Percentiles rank a stretch among this genome's conserved stretches.
Evolutionary conservation across 2,888 invertebrate species (phyloP).

Genomic region (Drosophila cognata): DNA sequence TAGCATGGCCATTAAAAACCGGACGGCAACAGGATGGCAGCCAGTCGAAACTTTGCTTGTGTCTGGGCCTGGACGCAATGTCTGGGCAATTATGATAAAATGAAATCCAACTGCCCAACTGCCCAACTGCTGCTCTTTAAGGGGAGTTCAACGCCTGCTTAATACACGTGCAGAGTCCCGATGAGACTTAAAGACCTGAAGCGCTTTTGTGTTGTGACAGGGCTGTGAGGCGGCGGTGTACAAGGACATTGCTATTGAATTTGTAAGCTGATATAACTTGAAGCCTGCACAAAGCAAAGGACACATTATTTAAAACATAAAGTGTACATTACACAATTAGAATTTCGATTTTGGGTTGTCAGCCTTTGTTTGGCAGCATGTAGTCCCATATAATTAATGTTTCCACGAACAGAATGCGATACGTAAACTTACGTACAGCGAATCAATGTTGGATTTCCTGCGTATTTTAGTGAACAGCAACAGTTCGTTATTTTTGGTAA

Average conservation of each 20-base stretch:
- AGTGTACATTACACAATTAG: slow-evolving; percentile 53
- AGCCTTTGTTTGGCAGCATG: not conserved
- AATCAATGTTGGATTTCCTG: not conserved
- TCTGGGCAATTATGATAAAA: slow-evolving; percentile 46
- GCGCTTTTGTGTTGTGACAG: not conserved
- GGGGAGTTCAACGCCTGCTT: slow-evolving; percentile 53
- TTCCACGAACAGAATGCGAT: slow-evolving; percentile 12
- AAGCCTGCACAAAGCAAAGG: slow-evolving; percentile 22
- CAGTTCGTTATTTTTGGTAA: not conserved
- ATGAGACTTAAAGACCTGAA: slow-evolving; percentile 19
- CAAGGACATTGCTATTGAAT: slow-evolving; percentile 11
- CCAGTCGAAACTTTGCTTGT: slow-evolving; percentile 20
- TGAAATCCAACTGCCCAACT: slow-evolving; percentile 17
- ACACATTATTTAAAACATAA: slow-evolving; percentile 31
- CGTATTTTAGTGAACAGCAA: too few relatives aligned
- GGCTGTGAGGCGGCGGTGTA: not conserved
- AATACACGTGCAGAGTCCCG: slow-evolving; percentile 50
- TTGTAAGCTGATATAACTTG: slow-evolving; percentile 45
- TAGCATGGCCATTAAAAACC: slow-evolving; percentile 33
- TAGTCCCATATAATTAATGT: slow-evolving; percentile 1
- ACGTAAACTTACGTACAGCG: not conserved
- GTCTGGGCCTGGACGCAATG: slow-evolving; percentile 27
- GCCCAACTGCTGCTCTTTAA: slow-evolving; percentile 21
- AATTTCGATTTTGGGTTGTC: not conserved
- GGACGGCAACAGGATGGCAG: slow-evolving; percentile 10